Evolutionary conservation across 2,888 invertebrate genomes (phyloP), one percentile per base, ranked within the genome.

Genomic region (Omphaloscelis lunosa): DNA sequence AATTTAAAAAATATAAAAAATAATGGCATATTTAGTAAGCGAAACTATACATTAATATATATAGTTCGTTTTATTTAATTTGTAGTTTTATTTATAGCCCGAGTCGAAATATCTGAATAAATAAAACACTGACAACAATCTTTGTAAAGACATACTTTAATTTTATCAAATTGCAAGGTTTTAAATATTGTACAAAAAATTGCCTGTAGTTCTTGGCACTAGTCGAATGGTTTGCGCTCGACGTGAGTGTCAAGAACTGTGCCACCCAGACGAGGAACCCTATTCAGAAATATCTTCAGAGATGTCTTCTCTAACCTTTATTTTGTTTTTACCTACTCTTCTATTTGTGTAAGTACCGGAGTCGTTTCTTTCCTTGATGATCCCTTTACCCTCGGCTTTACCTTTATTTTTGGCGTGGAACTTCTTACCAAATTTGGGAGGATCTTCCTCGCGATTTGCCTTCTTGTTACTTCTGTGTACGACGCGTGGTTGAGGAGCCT

Each of bases 251-350:
- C 84, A 86, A 65, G 62, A 84, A 83, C 84, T 61, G 17, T 41
- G 23, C 4, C 45, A 45, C 45, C 63, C 58, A 39, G 61, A 48
- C 51, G 20, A 61, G 70, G 51, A 27, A 53, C 9, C 61, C 62
- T 90, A 95, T 75, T 96, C 95, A 0, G 96, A 96, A 17, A 93
- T 76, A 72, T 96, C 95, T 0, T 96, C 95, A 0, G 96, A 96
- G 15, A 95, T 85, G 62, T 96, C 96, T 71, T 96, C 96, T 63
- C 91, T 91, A 29, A 94, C 78, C 89, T 95, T 96, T 48, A 96
- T 93, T 84, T 95, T 95, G 82, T 96, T 96, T 79, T 94, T 95
- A 8, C 87, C 62, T 11, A 83, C 39, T 79, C 94, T 89, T 53
- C 93, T 86, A 62, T 86, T 91, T 2, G 85, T 72, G 84, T 94